These are phyloP conservation scores for Melanaphis sacchari DNA, from an alignment of 1,140 invertebrate species.

Conservation along the genomic window DNA sequence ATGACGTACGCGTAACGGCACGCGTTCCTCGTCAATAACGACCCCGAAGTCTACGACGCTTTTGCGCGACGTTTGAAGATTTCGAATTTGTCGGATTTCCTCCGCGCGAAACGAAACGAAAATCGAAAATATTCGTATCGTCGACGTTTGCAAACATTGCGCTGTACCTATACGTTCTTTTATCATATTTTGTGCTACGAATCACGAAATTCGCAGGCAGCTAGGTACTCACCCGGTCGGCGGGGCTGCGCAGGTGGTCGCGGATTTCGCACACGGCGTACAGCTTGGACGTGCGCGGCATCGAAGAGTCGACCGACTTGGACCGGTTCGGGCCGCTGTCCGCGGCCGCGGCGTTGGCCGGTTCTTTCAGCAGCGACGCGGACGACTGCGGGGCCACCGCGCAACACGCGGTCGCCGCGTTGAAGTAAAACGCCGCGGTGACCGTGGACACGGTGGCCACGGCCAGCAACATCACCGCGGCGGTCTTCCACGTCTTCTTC, in stretches of 20 bases:
- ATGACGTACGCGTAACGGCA: no score
- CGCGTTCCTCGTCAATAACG: no score
- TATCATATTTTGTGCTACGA: no score
- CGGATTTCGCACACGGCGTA: slow-evolving; percentile 30
- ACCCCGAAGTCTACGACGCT: no score
- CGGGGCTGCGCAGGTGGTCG: not conserved
- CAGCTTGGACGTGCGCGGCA: not conserved
- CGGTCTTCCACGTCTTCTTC: slow-evolving; percentile 28
- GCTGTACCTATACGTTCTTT: no score
- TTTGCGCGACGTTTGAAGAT: no score
- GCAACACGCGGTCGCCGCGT: slow-evolving; percentile 24
- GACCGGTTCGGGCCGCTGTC: not conserved
- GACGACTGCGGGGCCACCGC: not conserved
- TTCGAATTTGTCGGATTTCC: no score
- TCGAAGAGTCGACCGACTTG: not conserved
- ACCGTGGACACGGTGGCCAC: slow-evolving; percentile 25
- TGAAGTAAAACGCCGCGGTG: slow-evolving; percentile 34
- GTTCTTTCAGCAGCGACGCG: not conserved
- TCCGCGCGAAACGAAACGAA: no score
- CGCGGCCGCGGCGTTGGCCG: not conserved
- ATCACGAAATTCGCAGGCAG: no score
- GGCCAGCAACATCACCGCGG: not conserved
- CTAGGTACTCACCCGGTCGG: not conserved
- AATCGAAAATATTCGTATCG: no score
- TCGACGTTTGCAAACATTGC: no score